phyloP scores from a whole-genome alignment of 2,113 vertebrate species.

The Drymodes brunneopygia region DNA sequence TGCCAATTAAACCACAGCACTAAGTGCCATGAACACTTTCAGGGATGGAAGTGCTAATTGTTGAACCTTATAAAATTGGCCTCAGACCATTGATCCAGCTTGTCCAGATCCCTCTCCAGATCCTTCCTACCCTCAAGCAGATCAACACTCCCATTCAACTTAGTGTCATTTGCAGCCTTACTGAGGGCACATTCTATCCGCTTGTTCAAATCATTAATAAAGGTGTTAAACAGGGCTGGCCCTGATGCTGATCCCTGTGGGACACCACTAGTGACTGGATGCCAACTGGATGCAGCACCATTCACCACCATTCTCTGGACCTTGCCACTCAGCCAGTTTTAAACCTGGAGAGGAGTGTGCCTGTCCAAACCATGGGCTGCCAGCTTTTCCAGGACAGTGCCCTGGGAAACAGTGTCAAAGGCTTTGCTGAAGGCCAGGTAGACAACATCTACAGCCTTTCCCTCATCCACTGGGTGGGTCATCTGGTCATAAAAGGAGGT shows the following conservation, averaged over 20 bases:
- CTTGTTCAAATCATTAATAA: not conserved
- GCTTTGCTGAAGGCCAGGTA: not conserved
- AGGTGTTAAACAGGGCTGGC: not conserved
- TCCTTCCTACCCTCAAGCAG: not conserved
- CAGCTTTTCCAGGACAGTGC: not conserved
- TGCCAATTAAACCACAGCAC: not conserved
- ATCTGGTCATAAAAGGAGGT: not conserved
- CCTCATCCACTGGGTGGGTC: not conserved
- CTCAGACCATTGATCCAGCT: not conserved
- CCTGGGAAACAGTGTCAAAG: not conserved
- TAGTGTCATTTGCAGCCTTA: not conserved
- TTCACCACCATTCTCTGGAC: not conserved
- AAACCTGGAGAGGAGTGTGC: not conserved
- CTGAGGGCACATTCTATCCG: not conserved
- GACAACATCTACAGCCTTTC: not conserved
- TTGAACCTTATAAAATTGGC: not conserved
- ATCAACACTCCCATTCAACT: not conserved
- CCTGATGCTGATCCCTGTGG: fast-evolving
- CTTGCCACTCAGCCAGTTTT: not conserved
- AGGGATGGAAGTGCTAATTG: not conserved
- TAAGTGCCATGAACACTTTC: not conserved
- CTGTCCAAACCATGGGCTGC: not conserved
- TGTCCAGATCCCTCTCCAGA: not conserved
- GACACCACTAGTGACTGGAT: not conserved
- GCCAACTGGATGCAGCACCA: not conserved